Evolutionary conservation across 2,797 vertebrate species (phyloP), one percentile per base, ranked within the genome.

Genomic region (Mus spretus): DNA sequence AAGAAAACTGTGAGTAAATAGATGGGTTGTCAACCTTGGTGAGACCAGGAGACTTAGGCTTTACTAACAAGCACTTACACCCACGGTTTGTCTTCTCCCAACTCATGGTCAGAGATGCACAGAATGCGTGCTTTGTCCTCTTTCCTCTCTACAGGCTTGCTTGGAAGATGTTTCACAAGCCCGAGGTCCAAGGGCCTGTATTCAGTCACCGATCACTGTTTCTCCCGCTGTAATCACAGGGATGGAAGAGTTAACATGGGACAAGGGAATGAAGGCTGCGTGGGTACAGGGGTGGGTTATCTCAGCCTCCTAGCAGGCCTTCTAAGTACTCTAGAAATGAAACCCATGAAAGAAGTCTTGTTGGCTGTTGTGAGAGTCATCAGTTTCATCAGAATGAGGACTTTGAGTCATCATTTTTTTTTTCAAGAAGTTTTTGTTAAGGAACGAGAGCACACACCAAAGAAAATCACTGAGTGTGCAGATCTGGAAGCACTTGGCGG

Each of bases 271-370:
- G 67, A 79, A 50, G 78, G 50, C 8, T 26, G 89, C 47, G 75
- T 74, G 37, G 79, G 50, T 44, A 72, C n/a, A 61, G 7, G 24
- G 90, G 92, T 63, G 59, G 57, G 47, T 91, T 80, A 53, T 31
- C 81, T 74, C 22, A 59, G 87, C 65, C 90, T 89, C 61, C 40
- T 40, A 95, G 53, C 75, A 90, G 82, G 84, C 85, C 82, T 92
- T 95, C 91, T 47, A 72, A 87, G 77, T 15, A 72, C 72, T 96
- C 85, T 88, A 95, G n/a, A 6, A 91, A 97, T n/a, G 24, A 91
- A 97, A 95, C 89, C 84, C 40, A 87, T 97, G 96, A 98, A 97
- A 97, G 96, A 93, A 90, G 89, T 67, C 91, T 97, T 97, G 96
- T 98, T 81, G 83, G 1, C 72, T 84, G 63, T 91, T 97, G 96